Conservation (phyloP, 1,140 invertebrate species). For the Zaprionus capensis region DNA sequence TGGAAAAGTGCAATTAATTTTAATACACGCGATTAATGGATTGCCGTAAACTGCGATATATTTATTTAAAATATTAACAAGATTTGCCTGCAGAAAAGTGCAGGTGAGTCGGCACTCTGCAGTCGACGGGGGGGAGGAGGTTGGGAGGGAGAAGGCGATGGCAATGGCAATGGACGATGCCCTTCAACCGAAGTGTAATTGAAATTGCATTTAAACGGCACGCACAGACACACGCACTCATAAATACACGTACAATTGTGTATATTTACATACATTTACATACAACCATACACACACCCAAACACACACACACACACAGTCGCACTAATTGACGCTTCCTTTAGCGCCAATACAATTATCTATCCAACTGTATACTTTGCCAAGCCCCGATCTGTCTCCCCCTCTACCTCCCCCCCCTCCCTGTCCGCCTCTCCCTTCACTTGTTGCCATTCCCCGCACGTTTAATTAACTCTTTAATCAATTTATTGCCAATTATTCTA, state of each 20-base stretch:
- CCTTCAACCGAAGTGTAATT: conserved; percentile 27
- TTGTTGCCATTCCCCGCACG: conserved; percentile 42
- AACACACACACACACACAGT: conserved; percentile 6
- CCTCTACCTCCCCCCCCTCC: conserved; percentile 24
- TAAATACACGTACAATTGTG: neutral
- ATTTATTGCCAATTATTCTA: conserved; percentile 80
- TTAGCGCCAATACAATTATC: conserved; percentile 69
- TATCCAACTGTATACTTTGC: conserved; percentile 50
- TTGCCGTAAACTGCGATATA: conserved; percentile 18
- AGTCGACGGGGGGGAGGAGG: neutral
- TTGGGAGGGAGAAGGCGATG: neutral
- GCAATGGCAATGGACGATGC: neutral
- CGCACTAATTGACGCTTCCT: conserved; percentile 38
- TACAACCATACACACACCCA: neutral
- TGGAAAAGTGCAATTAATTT: conserved; percentile 25
- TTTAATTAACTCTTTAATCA: conserved; percentile 81
- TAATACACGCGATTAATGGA: conserved; percentile 17
- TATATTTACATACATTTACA: no score
- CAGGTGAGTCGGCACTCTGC: neutral
- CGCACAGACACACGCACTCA: conserved; percentile 11
- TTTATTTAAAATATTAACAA: conserved; percentile 35
- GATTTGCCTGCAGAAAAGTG: conserved; percentile 16
- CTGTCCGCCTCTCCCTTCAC: neutral
- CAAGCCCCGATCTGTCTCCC: neutral
- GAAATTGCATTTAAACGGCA: conserved; percentile 45